A percentile compares a stretch with the other conserved stretches of the same genome.
phyloP scores from a whole-genome alignment of 1,140 invertebrate genomes.

The Octopus sinensis region DNA sequence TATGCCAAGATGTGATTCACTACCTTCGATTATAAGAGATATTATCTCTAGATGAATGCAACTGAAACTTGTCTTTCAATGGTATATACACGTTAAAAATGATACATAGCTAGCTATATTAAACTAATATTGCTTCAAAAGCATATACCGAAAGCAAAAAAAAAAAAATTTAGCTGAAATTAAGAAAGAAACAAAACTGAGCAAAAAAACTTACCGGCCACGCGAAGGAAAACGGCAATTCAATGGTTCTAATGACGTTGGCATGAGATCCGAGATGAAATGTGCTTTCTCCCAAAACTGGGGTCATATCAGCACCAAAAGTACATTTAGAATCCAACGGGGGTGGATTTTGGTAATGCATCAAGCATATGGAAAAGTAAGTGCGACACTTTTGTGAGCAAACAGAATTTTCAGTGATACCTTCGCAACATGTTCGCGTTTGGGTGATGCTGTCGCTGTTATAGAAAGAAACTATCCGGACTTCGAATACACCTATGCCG shows the following conservation, averaged over 20 bases:
- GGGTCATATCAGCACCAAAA: slow-evolving; percentile 29
- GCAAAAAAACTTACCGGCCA: slow-evolving; percentile 32
- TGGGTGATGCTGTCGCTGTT: slow-evolving; percentile 29
- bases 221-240: slow-evolving; percentile 29
- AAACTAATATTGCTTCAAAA: too few species aligned
- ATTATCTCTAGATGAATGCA: too few species aligned
- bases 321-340: slow-evolving; percentile 27
- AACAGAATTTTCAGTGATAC: not conserved
- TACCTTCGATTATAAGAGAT: too few species aligned
- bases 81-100: too few species aligned
- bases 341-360: slow-evolving; percentile 28
- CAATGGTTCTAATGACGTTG: slow-evolving; percentile 13
- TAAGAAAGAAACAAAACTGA: too few species aligned
- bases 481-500: slow-evolving; percentile 31
- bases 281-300: slow-evolving; percentile 27
- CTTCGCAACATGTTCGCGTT: slow-evolving; percentile 27
- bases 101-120: too few species aligned
- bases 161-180: too few species aligned
- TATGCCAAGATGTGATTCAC: too few species aligned
- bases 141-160: too few species aligned
- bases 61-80: too few species aligned
- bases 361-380: slow-evolving; percentile 32
- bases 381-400: slow-evolving; percentile 30
- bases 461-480: slow-evolving; percentile 29
- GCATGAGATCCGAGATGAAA: slow-evolving; percentile 16